These are phyloP conservation scores for Lasiurus cinereus DNA, from an alignment of 2,113 vertebrate genomes.

Conservation along the genomic window DNA sequence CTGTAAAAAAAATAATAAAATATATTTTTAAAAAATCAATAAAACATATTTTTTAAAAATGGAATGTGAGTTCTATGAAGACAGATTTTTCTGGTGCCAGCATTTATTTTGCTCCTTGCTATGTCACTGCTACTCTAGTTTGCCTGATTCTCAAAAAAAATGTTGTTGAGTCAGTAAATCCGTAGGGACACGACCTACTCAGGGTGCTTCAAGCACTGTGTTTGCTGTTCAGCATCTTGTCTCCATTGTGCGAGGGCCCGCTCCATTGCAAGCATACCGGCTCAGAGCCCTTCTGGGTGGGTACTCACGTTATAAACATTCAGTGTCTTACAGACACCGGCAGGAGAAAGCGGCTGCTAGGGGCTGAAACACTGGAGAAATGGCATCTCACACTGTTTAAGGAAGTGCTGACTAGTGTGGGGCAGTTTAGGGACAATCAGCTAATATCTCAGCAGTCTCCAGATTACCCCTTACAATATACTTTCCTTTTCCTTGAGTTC, in stretches of 20 bases:
- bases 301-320: background rate
- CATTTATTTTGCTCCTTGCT: background rate
- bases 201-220: background rate
- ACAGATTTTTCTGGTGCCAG: background rate
- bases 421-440: background rate
- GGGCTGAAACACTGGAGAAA: background rate
- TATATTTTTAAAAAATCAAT: background rate
- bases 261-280: background rate
- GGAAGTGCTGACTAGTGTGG: background rate
- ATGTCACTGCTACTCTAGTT: background rate
- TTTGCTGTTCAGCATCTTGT: background rate
- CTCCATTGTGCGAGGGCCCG: background rate
- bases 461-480: background rate
- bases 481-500: slow-evolving; percentile 40
- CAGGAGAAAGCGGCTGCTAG: background rate
- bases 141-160: background rate
- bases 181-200: background rate
- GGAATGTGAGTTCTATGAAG: background rate
- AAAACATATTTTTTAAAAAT: background rate
- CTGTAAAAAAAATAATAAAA: no score
- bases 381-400: background rate
- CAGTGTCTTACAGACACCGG: background rate
- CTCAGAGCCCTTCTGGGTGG: background rate
- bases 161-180: background rate
- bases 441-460: background rate